Evolutionary conservation across 2,113 vertebrate species (phyloP).

Genomic region (Epinephelus cyanopodus): DNA sequence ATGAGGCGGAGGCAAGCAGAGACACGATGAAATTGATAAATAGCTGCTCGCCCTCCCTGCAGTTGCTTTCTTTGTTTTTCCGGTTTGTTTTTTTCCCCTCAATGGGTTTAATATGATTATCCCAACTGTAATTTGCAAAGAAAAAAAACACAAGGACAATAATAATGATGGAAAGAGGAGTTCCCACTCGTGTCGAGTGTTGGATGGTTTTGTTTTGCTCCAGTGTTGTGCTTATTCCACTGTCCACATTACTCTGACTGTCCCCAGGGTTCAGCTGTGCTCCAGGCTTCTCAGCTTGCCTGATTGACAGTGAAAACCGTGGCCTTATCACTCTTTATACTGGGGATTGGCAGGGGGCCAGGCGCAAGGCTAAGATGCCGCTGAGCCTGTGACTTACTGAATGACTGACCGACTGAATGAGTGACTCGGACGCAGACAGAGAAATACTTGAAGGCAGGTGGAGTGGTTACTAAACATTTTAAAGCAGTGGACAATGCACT

Average conservation of each 20-base stretch:
- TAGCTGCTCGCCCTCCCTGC: constrained; percentile 54
- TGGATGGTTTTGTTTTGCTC: constrained; percentile 33
- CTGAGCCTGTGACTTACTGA: constrained; percentile 54
- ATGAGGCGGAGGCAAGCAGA: constrained; percentile 62
- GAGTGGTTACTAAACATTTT: constrained; percentile 11
- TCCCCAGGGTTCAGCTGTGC: constrained; percentile 57
- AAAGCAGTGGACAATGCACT: background rate
- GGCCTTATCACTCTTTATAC: constrained; percentile 51
- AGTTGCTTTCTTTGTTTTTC: constrained; percentile 68
- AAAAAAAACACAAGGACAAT: constrained; percentile 42
- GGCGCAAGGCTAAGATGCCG: constrained; percentile 47
- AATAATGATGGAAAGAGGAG: constrained; percentile 39
- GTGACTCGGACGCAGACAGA: constrained; percentile 26
- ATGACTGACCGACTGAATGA: constrained; percentile 43
- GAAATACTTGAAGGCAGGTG: constrained; percentile 19
- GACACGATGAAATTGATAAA: constrained; percentile 75
- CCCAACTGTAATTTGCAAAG: constrained; percentile 50
- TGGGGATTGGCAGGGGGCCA: constrained; percentile 47
- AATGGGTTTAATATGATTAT: constrained; percentile 55
- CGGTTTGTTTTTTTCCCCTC: constrained; percentile 16
- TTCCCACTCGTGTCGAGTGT: constrained; percentile 14
- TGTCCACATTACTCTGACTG: constrained; percentile 39
- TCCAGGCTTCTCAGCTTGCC: constrained; percentile 41
- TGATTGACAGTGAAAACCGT: constrained; percentile 64
- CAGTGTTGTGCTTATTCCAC: constrained; percentile 34